Evolutionary conservation across 2,888 invertebrate species (phyloP), one percentile per base, ranked within the genome.

Genomic region (Caenorhabditis macrosperma): DNA sequence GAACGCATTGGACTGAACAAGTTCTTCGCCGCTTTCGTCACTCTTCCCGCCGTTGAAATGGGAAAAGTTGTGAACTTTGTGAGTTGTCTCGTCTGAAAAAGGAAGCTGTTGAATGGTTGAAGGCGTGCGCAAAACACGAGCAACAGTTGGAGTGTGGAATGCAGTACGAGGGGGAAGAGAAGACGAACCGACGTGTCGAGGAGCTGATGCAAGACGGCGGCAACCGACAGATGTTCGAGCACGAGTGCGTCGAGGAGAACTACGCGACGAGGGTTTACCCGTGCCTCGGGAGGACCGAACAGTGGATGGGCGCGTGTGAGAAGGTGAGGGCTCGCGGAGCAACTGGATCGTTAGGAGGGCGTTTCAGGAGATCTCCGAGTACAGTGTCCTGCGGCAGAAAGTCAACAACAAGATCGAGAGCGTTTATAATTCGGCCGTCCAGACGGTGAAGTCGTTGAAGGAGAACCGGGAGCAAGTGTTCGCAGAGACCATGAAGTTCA

Each of bases 81-180:
- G 17, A 57, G 69, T 64, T n/a, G n/a, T n/a, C n/a, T 33, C 7
- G 26, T 12, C 30, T 30, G 20, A 17, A 57, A 24, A 4, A 6
- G 28, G 17, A 54, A 17, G 35, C 7, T 4, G 9, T 57, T 35
- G 57, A 28, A 28, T 52, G 20, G 52, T 17, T 20, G 17, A 4
- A 59, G 38, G 38, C 24, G 24, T 60, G 60, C n/a, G 75, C 77
- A 15, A 83, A 84, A 57, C 85, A 84, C 63, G 85, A 85, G 38
- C 78, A 83, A 61, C 85, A 85, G 64, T 64, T 85, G 4, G 76
- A 84, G 52, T 85, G 85, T 59, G 85, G 84, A 10, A 20, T 68
- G 12, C 76, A 82, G 4, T 84, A 74, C 54, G 85, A 85, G 57
- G 85, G 85, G 30, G 71, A 61, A 17, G 76, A 77, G 22, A 72